Percentiles rank a stretch among this genome's conserved stretches.
Evolutionary conservation across 2,888 invertebrate genomes (phyloP).

Genomic region (Epistrophe eligans): DNA sequence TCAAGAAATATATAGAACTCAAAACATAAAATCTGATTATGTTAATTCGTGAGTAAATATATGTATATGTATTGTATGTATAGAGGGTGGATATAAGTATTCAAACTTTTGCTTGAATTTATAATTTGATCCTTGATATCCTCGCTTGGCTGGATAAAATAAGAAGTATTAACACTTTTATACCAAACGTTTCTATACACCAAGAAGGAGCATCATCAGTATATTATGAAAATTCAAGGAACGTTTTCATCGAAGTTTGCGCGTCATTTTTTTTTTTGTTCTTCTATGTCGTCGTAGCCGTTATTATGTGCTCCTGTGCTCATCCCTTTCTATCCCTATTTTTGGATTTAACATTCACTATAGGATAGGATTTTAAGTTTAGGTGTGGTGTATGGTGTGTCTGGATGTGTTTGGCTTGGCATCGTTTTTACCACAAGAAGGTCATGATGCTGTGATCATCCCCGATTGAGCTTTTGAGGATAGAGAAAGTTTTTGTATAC

Average conservation of each 20-base stretch:
- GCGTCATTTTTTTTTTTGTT: slow-evolving; percentile 28
- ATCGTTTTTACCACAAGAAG: slow-evolving; percentile 45
- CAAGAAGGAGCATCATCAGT: not conserved
- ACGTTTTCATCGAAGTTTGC: slow-evolving; percentile 60
- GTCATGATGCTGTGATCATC: slow-evolving; percentile 50
- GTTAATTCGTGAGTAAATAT: slow-evolving; percentile 67
- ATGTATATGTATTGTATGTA: not conserved
- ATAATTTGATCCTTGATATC: slow-evolving; percentile 73
- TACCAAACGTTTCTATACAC: slow-evolving; percentile 26
- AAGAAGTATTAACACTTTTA: slow-evolving; percentile 35
- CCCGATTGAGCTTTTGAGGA: slow-evolving; percentile 52
- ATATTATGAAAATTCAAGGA: slow-evolving; percentile 27
- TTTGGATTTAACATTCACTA: slow-evolving; percentile 11
- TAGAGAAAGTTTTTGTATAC: slow-evolving; percentile 52
- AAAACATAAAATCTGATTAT: slow-evolving; percentile 72
- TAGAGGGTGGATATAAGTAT: slow-evolving; percentile 17
- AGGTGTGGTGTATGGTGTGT: not conserved
- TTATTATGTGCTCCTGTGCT: slow-evolving; percentile 4
- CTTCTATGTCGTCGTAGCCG: not conserved
- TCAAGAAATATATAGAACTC: slow-evolving; percentile 16
- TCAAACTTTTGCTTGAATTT: slow-evolving; percentile 72
- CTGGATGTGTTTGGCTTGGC: slow-evolving; percentile 35
- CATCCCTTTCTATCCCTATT: slow-evolving; percentile 8
- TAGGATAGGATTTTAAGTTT: not conserved
- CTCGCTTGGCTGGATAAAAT: slow-evolving; percentile 41